Percentiles rank a stretch among this genome's conserved stretches.
phyloP scores from a whole-genome alignment of 64 coral and sea anemone species.

The Stichodactyla mertensii region DNA sequence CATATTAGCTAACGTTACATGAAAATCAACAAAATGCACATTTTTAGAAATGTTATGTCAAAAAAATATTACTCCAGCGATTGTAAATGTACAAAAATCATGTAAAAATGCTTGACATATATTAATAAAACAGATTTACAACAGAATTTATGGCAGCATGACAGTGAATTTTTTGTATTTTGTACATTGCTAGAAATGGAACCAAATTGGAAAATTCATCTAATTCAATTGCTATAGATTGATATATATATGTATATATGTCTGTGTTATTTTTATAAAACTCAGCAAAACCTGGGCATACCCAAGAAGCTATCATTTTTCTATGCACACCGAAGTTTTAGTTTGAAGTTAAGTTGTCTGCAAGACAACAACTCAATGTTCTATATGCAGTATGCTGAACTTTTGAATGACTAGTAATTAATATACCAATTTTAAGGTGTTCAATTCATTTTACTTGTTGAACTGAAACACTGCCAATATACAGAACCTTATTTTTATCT shows the following conservation, averaged over 20 bases:
- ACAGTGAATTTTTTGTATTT: not conserved
- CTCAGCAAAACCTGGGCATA: not conserved
- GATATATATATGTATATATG: not conserved
- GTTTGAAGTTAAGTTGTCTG: not conserved
- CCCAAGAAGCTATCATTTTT: not conserved
- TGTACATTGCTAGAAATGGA: not conserved
- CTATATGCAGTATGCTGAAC: not conserved
- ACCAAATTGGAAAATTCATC: slow-evolving; percentile 1
- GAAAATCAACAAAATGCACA: not conserved
- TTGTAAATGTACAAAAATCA: not conserved
- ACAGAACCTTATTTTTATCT: not conserved
- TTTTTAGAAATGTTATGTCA: slow-evolving; percentile 8
- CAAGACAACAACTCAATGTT: not conserved
- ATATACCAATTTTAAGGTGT: not conserved
- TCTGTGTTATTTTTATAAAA: not conserved
- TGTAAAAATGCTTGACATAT: not conserved
- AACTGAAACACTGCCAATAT: not conserved
- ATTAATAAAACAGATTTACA: not conserved
- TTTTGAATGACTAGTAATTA: not conserved
- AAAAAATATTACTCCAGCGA: slow-evolving; percentile 6
- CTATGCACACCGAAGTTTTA: not conserved
- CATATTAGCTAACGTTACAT: not conserved
- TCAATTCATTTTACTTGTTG: not conserved
- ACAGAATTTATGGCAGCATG: not conserved
- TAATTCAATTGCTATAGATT: not conserved